Evolutionary conservation across 2,113 vertebrate genomes (phyloP).

Genomic region (Thamnophis sirtalis): DNA sequence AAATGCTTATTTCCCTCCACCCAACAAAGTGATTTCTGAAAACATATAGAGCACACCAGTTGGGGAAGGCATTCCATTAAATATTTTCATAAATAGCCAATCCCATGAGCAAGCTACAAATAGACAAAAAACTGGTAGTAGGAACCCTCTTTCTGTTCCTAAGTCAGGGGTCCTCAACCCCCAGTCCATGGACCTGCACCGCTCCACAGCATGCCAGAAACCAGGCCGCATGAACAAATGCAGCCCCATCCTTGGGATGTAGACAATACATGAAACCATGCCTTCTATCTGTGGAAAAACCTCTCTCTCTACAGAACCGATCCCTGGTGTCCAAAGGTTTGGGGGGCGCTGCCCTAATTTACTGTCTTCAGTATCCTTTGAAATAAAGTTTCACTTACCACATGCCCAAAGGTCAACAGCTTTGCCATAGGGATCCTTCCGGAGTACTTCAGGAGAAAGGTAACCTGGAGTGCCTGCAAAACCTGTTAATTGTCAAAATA

Average conservation of each 20-base stretch:
- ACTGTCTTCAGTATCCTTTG: background rate
- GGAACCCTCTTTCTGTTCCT: background rate
- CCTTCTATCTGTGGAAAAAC: too few relatives aligned
- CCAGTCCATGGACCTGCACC: too few relatives aligned
- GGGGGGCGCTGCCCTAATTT: background rate
- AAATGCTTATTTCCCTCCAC: background rate
- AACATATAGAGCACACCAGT: background rate
- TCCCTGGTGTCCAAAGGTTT: too few relatives aligned
- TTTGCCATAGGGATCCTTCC: constrained; percentile 94
- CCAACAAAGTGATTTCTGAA: background rate
- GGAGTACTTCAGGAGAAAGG: constrained; percentile 86
- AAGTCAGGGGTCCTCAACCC: too few relatives aligned
- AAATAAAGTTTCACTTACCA: constrained; percentile 68
- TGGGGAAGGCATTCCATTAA: background rate
- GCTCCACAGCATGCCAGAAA: too few relatives aligned
- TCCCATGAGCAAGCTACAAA: accelerated
- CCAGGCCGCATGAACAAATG: too few relatives aligned
- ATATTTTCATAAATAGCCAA: background rate
- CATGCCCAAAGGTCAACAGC: constrained; percentile 96
- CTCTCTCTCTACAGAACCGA: too few relatives aligned
- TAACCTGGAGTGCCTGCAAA: constrained; percentile 81
- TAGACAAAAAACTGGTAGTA: background rate
- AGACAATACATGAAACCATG: too few relatives aligned
- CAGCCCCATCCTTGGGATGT: too few relatives aligned
- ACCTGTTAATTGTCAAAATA: constrained; percentile 64